phyloP scores from a whole-genome alignment of 1,140 invertebrate genomes.

The Tetramorium parvispinum region DNA sequence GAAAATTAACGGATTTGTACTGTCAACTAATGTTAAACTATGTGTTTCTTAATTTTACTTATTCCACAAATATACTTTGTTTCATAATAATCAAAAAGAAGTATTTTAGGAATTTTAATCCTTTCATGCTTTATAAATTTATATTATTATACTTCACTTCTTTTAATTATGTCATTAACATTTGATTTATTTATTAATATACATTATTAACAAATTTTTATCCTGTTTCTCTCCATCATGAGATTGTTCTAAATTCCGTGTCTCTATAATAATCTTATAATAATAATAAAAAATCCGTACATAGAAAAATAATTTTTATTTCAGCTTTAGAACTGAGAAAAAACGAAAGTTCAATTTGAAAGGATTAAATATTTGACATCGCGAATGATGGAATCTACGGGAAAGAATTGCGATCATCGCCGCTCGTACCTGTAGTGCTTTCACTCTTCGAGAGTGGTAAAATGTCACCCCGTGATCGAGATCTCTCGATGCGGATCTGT shows the following conservation, averaged over 20 bases:
- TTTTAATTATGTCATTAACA: not conserved
- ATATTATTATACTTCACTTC: not conserved
- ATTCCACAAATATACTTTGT: not conserved
- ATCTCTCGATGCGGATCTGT: slow-evolving; percentile 83
- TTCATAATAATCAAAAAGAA: not conserved
- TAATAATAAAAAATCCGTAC: not conserved
- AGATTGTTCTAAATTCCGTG: not conserved
- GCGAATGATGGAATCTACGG: not conserved
- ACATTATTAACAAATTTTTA: not conserved
- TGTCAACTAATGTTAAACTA: not conserved
- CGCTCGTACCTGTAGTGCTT: slow-evolving; percentile 81
- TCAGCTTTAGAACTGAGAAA: not conserved
- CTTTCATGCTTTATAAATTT: not conserved
- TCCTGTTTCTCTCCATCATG: not conserved
- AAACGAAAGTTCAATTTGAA: not conserved
- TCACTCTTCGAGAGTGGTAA: slow-evolving; percentile 83
- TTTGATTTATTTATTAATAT: not conserved
- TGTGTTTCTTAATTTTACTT: not conserved
- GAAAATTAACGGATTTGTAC: not conserved
- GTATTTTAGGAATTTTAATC: not conserved
- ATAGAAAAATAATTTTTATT: slow-evolving; percentile 1
- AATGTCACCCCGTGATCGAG: slow-evolving; percentile 81
- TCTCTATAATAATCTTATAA: not conserved
- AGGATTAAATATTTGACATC: not conserved
- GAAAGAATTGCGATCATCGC: not conserved